phyloP scores from a whole-genome alignment of 2,113 vertebrate species.

The Microcebus jonahi region DNA sequence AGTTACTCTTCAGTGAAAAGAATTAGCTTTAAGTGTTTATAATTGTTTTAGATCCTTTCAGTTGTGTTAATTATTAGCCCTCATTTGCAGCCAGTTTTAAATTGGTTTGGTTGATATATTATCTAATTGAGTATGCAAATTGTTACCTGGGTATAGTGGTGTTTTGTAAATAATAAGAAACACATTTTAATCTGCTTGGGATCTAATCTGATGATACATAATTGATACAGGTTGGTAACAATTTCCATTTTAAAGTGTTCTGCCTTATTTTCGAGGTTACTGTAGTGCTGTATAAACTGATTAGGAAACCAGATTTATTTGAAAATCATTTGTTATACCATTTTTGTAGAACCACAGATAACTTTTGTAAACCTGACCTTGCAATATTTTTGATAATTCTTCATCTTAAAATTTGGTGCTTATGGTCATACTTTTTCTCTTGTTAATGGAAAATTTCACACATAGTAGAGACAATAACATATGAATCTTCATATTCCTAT shows the following conservation, averaged over 20 bases:
- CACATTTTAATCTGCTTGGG: neutral
- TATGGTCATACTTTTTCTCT: neutral
- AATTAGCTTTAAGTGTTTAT: slow-evolving; percentile 54
- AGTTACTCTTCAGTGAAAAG: slow-evolving; percentile 22
- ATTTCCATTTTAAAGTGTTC: neutral
- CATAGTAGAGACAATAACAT: neutral
- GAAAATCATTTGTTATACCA: neutral
- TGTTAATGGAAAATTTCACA: neutral
- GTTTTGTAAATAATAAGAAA: slow-evolving; percentile 21
- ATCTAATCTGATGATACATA: neutral
- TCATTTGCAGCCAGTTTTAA: slow-evolving; percentile 10
- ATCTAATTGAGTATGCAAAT: neutral
- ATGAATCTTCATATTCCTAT: neutral
- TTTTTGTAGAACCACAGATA: slow-evolving; percentile 13
- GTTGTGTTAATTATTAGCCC: neutral
- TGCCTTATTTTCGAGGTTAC: slow-evolving; percentile 4
- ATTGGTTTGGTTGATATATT: slow-evolving; percentile 19
- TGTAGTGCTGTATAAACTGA: neutral
- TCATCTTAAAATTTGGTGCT: neutral
- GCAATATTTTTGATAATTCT: neutral
- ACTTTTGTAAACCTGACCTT: slow-evolving; percentile 28
- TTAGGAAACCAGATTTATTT: slow-evolving; percentile 4
- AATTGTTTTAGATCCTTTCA: neutral
- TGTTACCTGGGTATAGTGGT: neutral
- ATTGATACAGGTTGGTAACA: neutral